Base-by-base conservation (phyloP, 2,113 vertebrate species). In the Eonycteris spelaea region DNA sequence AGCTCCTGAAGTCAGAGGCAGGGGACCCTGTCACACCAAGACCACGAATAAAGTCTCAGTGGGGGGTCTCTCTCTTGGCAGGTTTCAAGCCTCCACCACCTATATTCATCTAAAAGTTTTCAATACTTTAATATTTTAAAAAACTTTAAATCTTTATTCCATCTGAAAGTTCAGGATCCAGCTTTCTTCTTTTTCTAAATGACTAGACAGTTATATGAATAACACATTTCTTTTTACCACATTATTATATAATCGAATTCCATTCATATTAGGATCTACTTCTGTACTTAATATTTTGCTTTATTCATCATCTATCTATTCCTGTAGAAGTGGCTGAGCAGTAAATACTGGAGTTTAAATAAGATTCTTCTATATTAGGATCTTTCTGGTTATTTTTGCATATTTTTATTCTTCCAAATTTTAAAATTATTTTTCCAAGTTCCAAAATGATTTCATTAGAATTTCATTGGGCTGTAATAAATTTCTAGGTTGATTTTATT, bases 361-460 rank as follows among this genome's bases (percentile, higher is more conserved):
- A 83, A 59, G 24, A 77, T 7, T 74, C 19, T 84, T 68, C n/a
- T 67, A 26, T 48, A 33, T 78, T 48, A 75, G 30, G 16, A 45
- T 55, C 10, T 78, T 79, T 38, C 79, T 77, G 48, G 12, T 16
- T 95, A 43, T 95, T 63, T 16, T 89, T 40, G 24, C 1, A n/a
- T 22, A 82, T 91, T 90, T 91, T 77, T 53, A 35, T 95, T 92
- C 22, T 83, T 93, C 68, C 68, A 93, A 63, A 55, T 11, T 83
- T 90, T 67, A 53, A 79, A 77, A 86, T 40, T 74, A 30, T 87
- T 91, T 95, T 92, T 7, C n/a, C 43, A 86, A 93, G 51, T 95
- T 65, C 28, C 73, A 84, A 94, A 79, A 96, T 3, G 86, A 71
- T 95, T 89, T 11, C 89, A 35, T 38, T 95, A 78, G 45, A 84